These are phyloP conservation scores for Cyrtorhinus lividipennis DNA, from an alignment of 1,140 invertebrate species.

Conservation along the genomic window DNA sequence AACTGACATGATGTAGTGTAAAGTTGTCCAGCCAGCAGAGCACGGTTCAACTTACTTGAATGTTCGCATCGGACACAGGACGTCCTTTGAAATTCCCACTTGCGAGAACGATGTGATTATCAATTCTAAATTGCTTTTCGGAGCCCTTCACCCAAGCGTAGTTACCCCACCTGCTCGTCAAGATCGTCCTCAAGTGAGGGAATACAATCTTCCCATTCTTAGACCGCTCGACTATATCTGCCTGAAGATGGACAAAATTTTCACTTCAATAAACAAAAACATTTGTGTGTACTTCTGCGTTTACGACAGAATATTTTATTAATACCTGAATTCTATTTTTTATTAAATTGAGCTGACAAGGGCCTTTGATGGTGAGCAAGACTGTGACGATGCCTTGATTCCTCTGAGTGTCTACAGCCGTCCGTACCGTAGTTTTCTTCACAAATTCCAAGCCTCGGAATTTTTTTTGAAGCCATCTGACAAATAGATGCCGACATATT, in stretches of 20 bases:
- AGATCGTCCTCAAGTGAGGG: slow-evolving; percentile 40
- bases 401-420: slow-evolving; percentile 46
- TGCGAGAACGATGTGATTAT: slow-evolving; percentile 52
- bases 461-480: slow-evolving; percentile 35
- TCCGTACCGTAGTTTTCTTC: slow-evolving; percentile 43
- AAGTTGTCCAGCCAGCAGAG: too few relatives aligned
- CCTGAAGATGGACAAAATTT: slow-evolving; percentile 22
- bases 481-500: slow-evolving; percentile 28
- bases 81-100: slow-evolving; percentile 46
- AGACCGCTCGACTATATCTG: slow-evolving; percentile 25
- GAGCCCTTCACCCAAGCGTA: slow-evolving; percentile 44
- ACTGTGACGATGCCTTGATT: slow-evolving; percentile 55
- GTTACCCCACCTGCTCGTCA: slow-evolving; percentile 47
- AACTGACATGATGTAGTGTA: background rate
- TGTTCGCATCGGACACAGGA: slow-evolving; percentile 50
- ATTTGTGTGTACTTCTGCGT: background rate
- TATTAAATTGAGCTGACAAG: slow-evolving; percentile 21
- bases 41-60: slow-evolving; percentile 51
- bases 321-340: slow-evolving; percentile 23
- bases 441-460: slow-evolving; percentile 46
- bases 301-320: background rate
- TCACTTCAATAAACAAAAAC: background rate
- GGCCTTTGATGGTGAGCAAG: slow-evolving; percentile 43
- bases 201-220: slow-evolving; percentile 24
- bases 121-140: slow-evolving; percentile 41